Conservation (phyloP, 1,140 invertebrate species). For the Drosophila pseudoananassae region DNA sequence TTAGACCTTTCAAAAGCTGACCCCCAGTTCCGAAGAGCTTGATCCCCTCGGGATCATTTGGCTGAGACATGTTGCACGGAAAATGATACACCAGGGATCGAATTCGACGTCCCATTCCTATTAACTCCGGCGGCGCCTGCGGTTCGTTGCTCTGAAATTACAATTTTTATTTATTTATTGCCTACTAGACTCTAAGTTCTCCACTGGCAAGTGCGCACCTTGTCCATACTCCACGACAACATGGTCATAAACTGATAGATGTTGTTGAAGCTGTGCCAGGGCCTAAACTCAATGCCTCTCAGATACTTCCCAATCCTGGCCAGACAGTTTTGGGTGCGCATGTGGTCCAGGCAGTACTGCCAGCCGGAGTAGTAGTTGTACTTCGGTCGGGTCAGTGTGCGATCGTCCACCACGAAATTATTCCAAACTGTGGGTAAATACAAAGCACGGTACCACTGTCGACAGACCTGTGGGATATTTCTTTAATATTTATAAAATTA, state of each 20-base stretch:
- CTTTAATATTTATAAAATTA: background rate
- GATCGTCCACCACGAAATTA: slow-evolving; percentile 89
- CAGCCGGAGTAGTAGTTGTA: slow-evolving; percentile 94
- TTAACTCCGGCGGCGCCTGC: slow-evolving; percentile 72
- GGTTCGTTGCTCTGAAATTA: slow-evolving; percentile 39
- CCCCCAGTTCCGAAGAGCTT: slow-evolving; percentile 91
- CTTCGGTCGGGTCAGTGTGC: slow-evolving; percentile 89
- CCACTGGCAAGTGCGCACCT: slow-evolving; percentile 36
- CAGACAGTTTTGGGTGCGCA: slow-evolving; percentile 90
- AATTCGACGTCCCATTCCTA: slow-evolving; percentile 86
- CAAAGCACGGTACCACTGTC: slow-evolving; percentile 89
- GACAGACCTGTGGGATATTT: slow-evolving; percentile 62
- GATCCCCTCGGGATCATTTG: slow-evolving; percentile 86
- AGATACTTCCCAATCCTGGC: slow-evolving; percentile 89
- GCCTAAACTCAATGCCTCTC: slow-evolving; percentile 88
- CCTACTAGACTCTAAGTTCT: background rate
- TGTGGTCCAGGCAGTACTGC: slow-evolving; percentile 91
- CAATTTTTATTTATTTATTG: background rate
- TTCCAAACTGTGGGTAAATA: slow-evolving; percentile 91
- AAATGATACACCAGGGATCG: slow-evolving; percentile 90
- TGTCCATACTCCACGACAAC: slow-evolving; percentile 89
- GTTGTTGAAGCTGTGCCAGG: slow-evolving; percentile 92
- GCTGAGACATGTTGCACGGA: slow-evolving; percentile 90
- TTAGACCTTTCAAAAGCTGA: slow-evolving; percentile 88
- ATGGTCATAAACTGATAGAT: slow-evolving; percentile 94